Evolutionary conservation across 2,797 vertebrate species (phyloP), one percentile per base, ranked within the genome.

Genomic region (Adelosebastes latens): DNA sequence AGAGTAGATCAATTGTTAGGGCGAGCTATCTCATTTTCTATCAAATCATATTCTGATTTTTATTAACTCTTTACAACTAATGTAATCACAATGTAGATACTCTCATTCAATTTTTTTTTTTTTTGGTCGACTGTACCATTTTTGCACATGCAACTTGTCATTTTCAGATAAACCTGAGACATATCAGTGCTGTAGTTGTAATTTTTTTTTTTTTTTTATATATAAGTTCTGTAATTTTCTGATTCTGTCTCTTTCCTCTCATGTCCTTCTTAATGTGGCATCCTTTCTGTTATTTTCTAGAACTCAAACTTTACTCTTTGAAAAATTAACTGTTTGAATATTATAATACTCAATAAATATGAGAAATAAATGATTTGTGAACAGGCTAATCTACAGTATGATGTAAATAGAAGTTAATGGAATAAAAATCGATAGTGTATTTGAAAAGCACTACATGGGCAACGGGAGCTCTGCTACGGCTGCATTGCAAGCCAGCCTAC

Each of bases 61-160:
- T 97, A 97, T 97, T 96, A 92, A 95, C 96, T 96, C 97, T 97
- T 97, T 97, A 96, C 96, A 97, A 96, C 96, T 96, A 96, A 96
- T 95, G 96, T 96, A 97, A 88, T 96, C 96, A 96, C 95, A 93
- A 93, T 95, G 95, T 97, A 97, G 93, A 97, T 96, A 96, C 93
- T 94, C 95, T 95, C 94, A 96, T 92, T 94, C 95, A 95, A 96
- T 49, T 49, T 20, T 95, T 95, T 94, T 96, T 69, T 49, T 14
- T 53, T 74, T 62, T 31, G 39, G 95, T 97, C 96, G 86, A 94
- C 95, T 97, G 94, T 97, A 96, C 95, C 96, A 94, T 97, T 97
- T 97, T 96, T 91, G 94, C 97, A 96, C 96, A 93, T 79, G 39
- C 96, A 96, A 97, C 84, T 95, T 97, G 97, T 96, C 97, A 96